Evolutionary conservation across 2,113 vertebrate genomes (phyloP).

Genomic region (Bombycilla garrulus): DNA sequence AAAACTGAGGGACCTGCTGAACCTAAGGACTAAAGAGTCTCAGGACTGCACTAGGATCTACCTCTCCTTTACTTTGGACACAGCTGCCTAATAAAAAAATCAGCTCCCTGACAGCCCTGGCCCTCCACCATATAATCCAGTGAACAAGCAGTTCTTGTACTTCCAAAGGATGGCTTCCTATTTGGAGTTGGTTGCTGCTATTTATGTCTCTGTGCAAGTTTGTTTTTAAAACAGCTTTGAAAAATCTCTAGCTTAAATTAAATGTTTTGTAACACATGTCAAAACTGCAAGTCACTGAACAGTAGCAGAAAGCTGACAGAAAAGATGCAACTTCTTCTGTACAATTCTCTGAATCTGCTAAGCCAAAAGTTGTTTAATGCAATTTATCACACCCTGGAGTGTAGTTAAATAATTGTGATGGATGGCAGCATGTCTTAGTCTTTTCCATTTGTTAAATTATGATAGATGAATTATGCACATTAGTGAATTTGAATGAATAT

Average conservation of each 20-base stretch:
- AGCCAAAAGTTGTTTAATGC: constrained; percentile 75
- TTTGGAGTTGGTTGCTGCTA: neutral
- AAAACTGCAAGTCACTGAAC: constrained; percentile 47
- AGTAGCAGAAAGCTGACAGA: constrained; percentile 27
- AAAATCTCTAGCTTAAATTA: constrained; percentile 33
- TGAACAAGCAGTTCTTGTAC: neutral
- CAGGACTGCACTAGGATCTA: neutral
- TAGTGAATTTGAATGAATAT: constrained; percentile 67
- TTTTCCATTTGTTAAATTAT: constrained; percentile 80
- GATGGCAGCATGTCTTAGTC: constrained; percentile 80
- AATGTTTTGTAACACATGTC: constrained; percentile 50
- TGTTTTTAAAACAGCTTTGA: constrained; percentile 18
- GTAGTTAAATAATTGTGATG: constrained; percentile 76
- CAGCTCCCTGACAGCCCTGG: neutral
- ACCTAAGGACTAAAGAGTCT: neutral
- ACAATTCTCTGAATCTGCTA: constrained; percentile 55
- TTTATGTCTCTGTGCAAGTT: neutral
- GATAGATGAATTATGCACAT: constrained; percentile 81
- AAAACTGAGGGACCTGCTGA: neutral
- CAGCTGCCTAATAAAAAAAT: neutral
- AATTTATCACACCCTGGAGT: constrained; percentile 75
- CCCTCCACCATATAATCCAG: neutral
- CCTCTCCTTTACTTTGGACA: neutral
- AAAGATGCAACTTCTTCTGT: constrained; percentile 20
- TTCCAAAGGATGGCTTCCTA: neutral